Conservation (phyloP, 2,888 invertebrate species). For the Carpatolechia fugitivella region DNA sequence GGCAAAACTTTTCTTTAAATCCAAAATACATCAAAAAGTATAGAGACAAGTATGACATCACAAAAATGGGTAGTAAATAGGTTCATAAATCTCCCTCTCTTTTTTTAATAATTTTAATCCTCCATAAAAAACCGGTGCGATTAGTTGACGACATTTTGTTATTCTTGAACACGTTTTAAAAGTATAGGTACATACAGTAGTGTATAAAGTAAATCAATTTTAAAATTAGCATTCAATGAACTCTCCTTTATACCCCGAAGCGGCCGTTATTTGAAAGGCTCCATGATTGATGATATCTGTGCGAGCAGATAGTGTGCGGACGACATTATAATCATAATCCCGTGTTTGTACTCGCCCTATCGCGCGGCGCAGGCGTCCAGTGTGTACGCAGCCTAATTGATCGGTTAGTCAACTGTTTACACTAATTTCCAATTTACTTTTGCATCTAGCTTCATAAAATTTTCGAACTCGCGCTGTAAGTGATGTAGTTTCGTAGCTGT, state of each 20-base stretch:
- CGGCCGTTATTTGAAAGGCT: constrained; percentile 28
- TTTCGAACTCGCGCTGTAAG: not conserved
- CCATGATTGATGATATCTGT: constrained; percentile 53
- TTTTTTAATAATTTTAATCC: no score
- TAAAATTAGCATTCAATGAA: constrained; percentile 1
- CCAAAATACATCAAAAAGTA: no score
- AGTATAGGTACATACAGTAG: not conserved
- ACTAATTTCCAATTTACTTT: not conserved
- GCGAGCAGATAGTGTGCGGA: constrained; percentile 33
- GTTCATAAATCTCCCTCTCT: no score
- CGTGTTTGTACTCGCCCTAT: constrained; percentile 57
- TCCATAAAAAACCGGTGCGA: no score
- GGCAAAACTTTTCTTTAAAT: no score
- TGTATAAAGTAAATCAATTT: not conserved
- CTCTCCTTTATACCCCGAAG: not conserved
- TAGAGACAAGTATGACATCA: no score
- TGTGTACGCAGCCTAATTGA: constrained; percentile 47
- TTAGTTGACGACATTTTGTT: no score
- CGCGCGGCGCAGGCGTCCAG: constrained; percentile 37
- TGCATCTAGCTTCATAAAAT: not conserved
- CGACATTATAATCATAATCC: constrained; percentile 51
- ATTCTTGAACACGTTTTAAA: no score
- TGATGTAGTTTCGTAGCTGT: not conserved
- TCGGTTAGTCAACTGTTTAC: constrained; percentile 30
- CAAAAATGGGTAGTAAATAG: no score